Evolutionary conservation across 2,113 vertebrate genomes (phyloP).

Genomic region (Ceyx cyanopectus): DNA sequence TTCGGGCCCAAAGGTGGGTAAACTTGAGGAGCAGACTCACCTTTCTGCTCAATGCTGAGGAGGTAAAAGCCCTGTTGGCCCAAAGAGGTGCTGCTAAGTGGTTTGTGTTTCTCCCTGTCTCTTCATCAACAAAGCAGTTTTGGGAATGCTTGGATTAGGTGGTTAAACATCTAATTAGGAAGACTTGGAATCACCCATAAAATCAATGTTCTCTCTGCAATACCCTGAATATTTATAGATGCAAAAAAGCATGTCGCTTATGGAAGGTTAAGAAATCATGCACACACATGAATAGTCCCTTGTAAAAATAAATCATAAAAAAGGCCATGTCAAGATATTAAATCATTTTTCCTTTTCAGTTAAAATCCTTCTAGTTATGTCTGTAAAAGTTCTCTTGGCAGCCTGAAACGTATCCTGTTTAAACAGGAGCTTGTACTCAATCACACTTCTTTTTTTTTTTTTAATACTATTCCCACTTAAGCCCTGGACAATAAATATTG

Average conservation of each 20-base stretch:
- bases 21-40: slow-evolving; percentile 49
- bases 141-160: slow-evolving; percentile 24
- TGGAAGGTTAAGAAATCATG: not conserved
- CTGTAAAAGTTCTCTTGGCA: slow-evolving; percentile 21
- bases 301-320: slow-evolving; percentile 24
- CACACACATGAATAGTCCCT: not conserved
- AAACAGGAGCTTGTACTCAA: slow-evolving; percentile 62
- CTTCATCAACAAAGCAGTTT: slow-evolving; percentile 42
- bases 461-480: slow-evolving; percentile 42
- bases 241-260: not conserved
- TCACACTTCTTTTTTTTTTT: not conserved
- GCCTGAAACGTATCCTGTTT: slow-evolving; percentile 51
- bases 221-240: slow-evolving; percentile 16
- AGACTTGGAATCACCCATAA: not conserved
- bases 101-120: not conserved
- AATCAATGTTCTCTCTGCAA: not conserved
- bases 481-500: not conserved
- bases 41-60: slow-evolving; percentile 13
- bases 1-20: slow-evolving; percentile 41
- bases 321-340: not conserved
- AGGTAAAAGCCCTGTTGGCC: not conserved
- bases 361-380: slow-evolving; percentile 18
- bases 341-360: slow-evolving; percentile 50
- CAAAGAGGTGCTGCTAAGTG: not conserved
- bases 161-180: not conserved